Evolutionary conservation across 2,113 vertebrate species (phyloP), one percentile per base, ranked within the genome.

Genomic region (Indicator maculatus): DNA sequence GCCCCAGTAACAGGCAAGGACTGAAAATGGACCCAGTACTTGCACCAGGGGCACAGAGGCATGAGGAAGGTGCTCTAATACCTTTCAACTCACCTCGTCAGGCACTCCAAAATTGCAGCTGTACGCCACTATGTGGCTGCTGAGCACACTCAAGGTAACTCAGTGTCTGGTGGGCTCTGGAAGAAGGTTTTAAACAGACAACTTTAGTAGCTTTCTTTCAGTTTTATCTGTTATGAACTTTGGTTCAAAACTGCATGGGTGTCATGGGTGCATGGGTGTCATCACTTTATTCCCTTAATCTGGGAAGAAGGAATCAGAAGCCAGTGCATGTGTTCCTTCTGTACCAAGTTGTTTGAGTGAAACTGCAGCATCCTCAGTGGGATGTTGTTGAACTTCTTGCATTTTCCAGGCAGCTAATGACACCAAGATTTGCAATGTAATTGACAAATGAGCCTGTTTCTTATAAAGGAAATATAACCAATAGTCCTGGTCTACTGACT

Each of bases 401-500:
- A 75, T 85, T 95, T 52, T 31, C 89, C 95, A 92, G 90, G 95
- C 82, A 17, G 66, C 92, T 87, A 63, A 95, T 97, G 87, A 88
- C 74, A 83, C 28, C 7, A 31, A 56, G 61, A 70, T 83, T 96
- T 93, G 93, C 66, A 79, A 71, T 30, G 21, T 96, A 92, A 97
- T 88, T 96, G 96, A 97, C 97, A 97, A 93, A 93, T 76, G 58
- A 89, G 55, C 38, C 93, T 93, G 83, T 83, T 94, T 88, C 73
- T 93, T 83, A 86, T 80, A 96, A 93, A 91, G 85, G 20, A 88
- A 94, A 79, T 96, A 90, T 90, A 96, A 96, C 96, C 71, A 90
- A 94, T 89, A 93, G 83, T 61, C 53, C 38, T 2, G 74, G 83
- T 87, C 95, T 96, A 93, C 77, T 80, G 95, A 94, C 96, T 97